These are phyloP conservation scores for Leucoraja erinaceus DNA, from an alignment of 2,113 vertebrate genomes.

Conservation along the genomic window DNA sequence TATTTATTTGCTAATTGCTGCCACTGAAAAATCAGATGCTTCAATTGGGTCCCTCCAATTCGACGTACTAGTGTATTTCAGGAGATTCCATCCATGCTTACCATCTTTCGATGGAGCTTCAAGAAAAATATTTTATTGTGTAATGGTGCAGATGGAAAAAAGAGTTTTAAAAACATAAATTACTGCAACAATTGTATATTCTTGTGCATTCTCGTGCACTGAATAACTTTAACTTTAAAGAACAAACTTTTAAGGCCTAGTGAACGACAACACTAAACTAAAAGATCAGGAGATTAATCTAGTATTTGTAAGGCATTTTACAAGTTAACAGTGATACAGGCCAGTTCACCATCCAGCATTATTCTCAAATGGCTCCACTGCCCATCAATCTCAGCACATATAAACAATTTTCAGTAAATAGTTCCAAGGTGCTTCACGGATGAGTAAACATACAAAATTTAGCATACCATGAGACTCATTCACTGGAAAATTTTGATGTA, in stretches of 20 bases:
- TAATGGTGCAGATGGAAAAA: no score
- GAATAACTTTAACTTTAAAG: neutral
- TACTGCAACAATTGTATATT: neutral
- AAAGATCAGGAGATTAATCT: neutral
- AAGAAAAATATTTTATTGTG: no score
- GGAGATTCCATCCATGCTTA: neutral
- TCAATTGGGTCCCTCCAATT: neutral
- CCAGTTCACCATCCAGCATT: no score
- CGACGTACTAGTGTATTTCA: neutral
- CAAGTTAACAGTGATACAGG: neutral
- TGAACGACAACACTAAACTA: neutral
- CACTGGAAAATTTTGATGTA: no score
- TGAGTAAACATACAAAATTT: neutral
- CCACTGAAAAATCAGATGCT: neutral
- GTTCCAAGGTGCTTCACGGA: no score
- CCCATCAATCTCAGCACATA: no score
- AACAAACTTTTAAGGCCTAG: neutral
- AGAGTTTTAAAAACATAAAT: neutral
- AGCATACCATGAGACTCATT: neutral
- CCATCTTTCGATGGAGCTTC: neutral
- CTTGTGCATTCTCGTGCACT: no score
- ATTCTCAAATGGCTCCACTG: no score
- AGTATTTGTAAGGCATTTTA: neutral
- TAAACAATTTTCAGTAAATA: no score
- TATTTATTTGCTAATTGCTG: neutral